Percentiles rank a stretch among this genome's conserved stretches.
Conservation (phyloP, 2,888 invertebrate genomes). For the Euphydryas editha region DNA sequence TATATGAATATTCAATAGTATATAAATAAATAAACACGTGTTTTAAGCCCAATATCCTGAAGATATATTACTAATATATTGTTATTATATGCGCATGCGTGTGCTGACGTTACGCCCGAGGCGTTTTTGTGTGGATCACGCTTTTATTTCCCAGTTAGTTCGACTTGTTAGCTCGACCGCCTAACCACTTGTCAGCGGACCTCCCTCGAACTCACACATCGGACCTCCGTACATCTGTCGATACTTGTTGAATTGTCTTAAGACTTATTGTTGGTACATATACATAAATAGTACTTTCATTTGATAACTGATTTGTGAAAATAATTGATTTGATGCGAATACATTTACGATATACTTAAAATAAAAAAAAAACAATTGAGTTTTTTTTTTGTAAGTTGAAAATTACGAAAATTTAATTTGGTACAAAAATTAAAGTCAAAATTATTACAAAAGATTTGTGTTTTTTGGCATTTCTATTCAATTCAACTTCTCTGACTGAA, state of each 20-base stretch:
- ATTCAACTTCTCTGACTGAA: too few species aligned
- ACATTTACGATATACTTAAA: too few species aligned
- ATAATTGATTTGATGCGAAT: too few species aligned
- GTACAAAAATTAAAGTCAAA: too few species aligned
- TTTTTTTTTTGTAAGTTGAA: too few species aligned
- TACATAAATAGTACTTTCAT: neutral
- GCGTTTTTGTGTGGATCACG: constrained; percentile 66
- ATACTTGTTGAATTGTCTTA: neutral
- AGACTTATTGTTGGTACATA: neutral
- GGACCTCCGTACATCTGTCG: neutral
- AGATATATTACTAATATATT: neutral
- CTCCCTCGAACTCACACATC: constrained; percentile 41
- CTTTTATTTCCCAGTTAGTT: constrained; percentile 75
- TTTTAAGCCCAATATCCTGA: neutral
- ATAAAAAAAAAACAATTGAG: too few species aligned
- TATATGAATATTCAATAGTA: neutral
- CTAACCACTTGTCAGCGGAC: constrained; percentile 51
- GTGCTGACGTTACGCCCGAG: constrained; percentile 59
- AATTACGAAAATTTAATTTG: too few species aligned
- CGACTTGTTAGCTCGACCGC: constrained; percentile 65
- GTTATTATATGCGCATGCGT: constrained; percentile 20
- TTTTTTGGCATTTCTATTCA: too few species aligned
- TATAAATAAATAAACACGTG: neutral
- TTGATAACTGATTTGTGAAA: neutral
- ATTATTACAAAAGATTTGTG: too few species aligned